Evolutionary conservation across 2,113 vertebrate species (phyloP).

Genomic region (Leptosomus discolor): DNA sequence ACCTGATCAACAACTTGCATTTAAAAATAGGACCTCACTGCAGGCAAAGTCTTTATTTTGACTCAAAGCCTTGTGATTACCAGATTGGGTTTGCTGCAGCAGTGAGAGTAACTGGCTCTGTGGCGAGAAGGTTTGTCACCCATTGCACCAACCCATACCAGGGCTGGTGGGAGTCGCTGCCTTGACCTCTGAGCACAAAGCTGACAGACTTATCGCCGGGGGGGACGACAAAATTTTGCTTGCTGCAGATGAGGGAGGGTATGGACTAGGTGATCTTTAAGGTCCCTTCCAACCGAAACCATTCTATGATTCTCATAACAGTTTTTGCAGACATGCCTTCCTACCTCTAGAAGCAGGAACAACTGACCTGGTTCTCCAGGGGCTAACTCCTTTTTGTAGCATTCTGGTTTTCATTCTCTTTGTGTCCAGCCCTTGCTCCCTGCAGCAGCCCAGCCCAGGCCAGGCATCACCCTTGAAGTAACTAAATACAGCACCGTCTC

Average conservation of each 20-base stretch:
- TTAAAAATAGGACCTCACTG: background rate
- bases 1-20: constrained; percentile 11
- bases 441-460: background rate
- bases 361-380: background rate
- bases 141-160: background rate
- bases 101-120: background rate
- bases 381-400: background rate
- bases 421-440: background rate
- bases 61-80: background rate
- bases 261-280: too few relatives aligned
- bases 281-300: too few relatives aligned
- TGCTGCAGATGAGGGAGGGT: background rate
- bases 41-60: background rate
- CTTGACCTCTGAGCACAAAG: background rate
- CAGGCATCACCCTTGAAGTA: background rate
- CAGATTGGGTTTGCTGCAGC: background rate
- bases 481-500: background rate
- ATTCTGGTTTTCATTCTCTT: background rate
- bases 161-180: background rate
- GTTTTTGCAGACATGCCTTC: background rate
- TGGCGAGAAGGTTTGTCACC: background rate
- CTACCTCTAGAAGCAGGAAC: background rate
- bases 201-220: background rate
- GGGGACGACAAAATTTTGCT: background rate
- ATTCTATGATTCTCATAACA: too few relatives aligned